Base-by-base conservation (phyloP, 2,113 vertebrate species). In the Tenebrosternarchus preto region DNA sequence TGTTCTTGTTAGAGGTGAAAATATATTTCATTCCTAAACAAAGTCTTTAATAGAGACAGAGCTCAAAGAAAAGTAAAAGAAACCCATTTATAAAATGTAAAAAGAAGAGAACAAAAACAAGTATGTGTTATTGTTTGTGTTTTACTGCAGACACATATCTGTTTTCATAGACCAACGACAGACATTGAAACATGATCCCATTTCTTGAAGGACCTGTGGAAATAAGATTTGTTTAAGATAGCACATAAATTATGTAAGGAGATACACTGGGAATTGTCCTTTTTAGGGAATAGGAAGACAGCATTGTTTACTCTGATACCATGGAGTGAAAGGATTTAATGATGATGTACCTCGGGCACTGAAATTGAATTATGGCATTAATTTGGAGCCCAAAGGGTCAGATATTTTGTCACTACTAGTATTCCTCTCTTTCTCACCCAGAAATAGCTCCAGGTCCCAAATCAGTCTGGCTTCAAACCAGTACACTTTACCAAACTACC, bases 221-320 rank as follows among this genome's bases (percentile, higher is more conserved):
- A 50, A 77, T 64, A 22, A 69, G 19, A 53, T 31, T 68, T 12
- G 57, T 68, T 75, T 77, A 85, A 59, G 56, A 83, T 55, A 64
- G 46, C 64, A 63, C 50, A 17, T 72, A 7, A 71, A 67, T 46
- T 72, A 15, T 33, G 72, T 76, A 83, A 83, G 59, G 22, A 69
- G 43, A 73, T 73, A 83, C 11, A 17, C 66, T 80, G 80, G 50
- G 72, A 82, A 76, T 80, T 76, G 59, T 73, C 16, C 24, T 16
- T 31, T 57, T 22, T 1, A 66, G 20, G n/a, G 24, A 20, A 33
- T 22, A 36, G 20, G 17, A 33, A 75, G 2, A 50, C 66, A 6
- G 20, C 11, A 24, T 55, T 69, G 19, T 75, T 56, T 20, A 56
- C 24, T 64, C 22, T 55, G 33, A 50, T 61, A 53, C 69, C 39